phyloP scores from a whole-genome alignment of 2,113 vertebrate species.

The Erythrocercus mccallii region DNA sequence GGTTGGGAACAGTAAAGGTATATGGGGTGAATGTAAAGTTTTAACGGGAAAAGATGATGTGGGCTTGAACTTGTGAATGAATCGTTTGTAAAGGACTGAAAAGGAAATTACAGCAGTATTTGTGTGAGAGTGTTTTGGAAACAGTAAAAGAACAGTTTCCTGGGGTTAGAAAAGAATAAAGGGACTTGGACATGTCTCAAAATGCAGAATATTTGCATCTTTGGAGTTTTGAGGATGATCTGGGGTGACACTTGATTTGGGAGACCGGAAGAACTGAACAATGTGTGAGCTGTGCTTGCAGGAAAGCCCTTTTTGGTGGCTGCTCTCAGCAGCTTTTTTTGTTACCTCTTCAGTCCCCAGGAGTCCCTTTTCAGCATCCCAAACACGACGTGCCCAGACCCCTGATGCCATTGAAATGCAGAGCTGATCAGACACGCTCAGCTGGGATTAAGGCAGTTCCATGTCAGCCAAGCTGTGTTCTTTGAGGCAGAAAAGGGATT shows the following conservation, averaged over 20 bases:
- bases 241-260: background rate
- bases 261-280: background rate
- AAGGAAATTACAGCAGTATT: background rate
- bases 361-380: background rate
- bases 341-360: background rate
- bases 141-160: background rate
- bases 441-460: background rate
- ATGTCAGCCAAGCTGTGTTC: background rate
- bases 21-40: background rate
- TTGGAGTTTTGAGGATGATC: background rate
- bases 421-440: background rate
- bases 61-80: background rate
- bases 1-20: background rate
- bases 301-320: background rate
- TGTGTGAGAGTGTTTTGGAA: background rate
- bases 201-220: background rate
- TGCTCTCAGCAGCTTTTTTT: background rate
- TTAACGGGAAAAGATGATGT: background rate
- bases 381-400: background rate
- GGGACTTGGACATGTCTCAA: background rate
- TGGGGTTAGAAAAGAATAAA: no score
- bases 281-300: background rate
- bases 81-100: fast-evolving
- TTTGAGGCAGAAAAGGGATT: background rate
- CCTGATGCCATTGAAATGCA: background rate